Percentiles rank a stretch among this genome's conserved stretches.
Conservation (phyloP, 2,888 invertebrate species). For the Hypsopygia costalis region DNA sequence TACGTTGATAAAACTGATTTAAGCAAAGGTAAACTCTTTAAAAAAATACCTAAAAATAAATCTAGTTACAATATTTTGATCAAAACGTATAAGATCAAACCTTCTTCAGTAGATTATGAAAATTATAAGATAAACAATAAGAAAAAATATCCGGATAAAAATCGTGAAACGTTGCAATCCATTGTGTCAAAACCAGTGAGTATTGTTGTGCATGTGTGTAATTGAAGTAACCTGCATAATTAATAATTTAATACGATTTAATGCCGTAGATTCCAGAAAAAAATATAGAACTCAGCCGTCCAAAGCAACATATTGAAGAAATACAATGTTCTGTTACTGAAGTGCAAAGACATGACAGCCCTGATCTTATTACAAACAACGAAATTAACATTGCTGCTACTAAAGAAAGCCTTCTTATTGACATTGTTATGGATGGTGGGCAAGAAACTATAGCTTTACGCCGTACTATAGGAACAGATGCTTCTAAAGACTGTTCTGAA, state of each 20-base stretch:
- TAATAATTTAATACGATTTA: slow-evolving; percentile 16
- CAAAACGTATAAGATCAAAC: slow-evolving; percentile 28
- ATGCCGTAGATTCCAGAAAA: slow-evolving; percentile 49
- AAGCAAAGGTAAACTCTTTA: slow-evolving; percentile 29
- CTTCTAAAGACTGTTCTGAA: slow-evolving; percentile 23
- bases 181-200: slow-evolving; percentile 47
- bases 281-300: slow-evolving; percentile 44
- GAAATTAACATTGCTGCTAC: slow-evolving; percentile 34
- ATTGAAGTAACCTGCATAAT: background rate
- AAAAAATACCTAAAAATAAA: slow-evolving; percentile 31
- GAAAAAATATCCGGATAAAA: slow-evolving; percentile 24
- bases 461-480: slow-evolving; percentile 48
- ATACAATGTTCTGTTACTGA: slow-evolving; percentile 8
- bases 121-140: slow-evolving; percentile 23
- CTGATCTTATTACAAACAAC: slow-evolving; percentile 8
- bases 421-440: slow-evolving; percentile 45
- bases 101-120: slow-evolving; percentile 23
- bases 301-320: slow-evolving; percentile 28
- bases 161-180: slow-evolving; percentile 24
- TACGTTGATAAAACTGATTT: slow-evolving; percentile 25
- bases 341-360: background rate
- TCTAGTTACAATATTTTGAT: slow-evolving; percentile 26
- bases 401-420: slow-evolving; percentile 44
- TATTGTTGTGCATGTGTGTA: slow-evolving; percentile 2
- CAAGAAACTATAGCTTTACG: slow-evolving; percentile 50